Base-by-base conservation (phyloP, 1,140 invertebrate species). In the Paramacrobiotus metropolitanus region DNA sequence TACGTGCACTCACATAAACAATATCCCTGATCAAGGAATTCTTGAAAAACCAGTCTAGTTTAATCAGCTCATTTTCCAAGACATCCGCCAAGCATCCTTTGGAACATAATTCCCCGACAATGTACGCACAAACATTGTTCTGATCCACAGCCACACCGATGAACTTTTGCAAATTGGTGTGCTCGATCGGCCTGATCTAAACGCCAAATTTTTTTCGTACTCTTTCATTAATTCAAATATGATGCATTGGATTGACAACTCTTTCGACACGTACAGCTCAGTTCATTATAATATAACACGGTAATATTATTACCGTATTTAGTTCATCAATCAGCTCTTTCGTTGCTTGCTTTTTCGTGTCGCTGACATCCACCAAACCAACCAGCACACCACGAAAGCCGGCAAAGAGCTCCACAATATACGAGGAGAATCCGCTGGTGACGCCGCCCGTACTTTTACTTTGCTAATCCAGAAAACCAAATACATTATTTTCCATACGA, bases 131-230 rank as follows among this genome's bases (percentile, higher is more conserved):
- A 65, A 92, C 83, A 66, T 88, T 84, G 0, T 85, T 84, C 1
- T 86, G 82, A 66, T 89, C 86, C 4, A 94, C 82, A 69, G 83
- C 85, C 55, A 89, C 89, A 65, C 93, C 93, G 71, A 96, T 87
- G 75, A 97, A 97, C 44, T 86, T 85, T 75, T 97, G 97, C 55
- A 97, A 82, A 74, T 93, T 92, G 68, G 88, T 86, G 67, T 92
- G 87, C 30, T 85, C 80, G 65, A 96, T 74, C 70, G 92, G 87
- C 40, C 88, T 78, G 72, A 95, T 75, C 68, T 85, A 72, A 48
- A 62, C 60, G 60, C 1, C 64, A 66, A 65, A 30, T 40, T 40
- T n/a, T n/a, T n/a, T n/a, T n/a, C n/a, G n/a, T n/a, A n/a, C n/a
- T n/a, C n/a, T 40, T n/a, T 40, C 9, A 40, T 9, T 40, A 40